Base-by-base conservation (phyloP, 2,113 vertebrate species). In the Tragelaphus strepsiceros region DNA sequence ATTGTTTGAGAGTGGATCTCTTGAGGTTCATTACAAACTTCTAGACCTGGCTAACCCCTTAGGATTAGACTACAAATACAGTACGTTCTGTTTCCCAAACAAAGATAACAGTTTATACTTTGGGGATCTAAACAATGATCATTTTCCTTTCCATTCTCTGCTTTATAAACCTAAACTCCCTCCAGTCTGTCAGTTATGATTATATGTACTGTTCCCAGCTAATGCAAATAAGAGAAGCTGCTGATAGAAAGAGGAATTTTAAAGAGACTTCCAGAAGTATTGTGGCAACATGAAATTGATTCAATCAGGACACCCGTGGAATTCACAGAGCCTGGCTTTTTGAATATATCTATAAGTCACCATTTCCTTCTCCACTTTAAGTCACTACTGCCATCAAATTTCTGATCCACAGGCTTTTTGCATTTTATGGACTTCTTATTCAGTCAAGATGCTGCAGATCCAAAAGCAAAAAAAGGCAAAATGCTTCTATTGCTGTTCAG, bases 201-300 rank as follows among this genome's bases (percentile, higher is more conserved):
- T 96, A 61, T 90, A 26, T 83, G 30, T 95, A 58, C 95, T 85
- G 17, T 87, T 98, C 74, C 77, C 93, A 90, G 46, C 94, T 98
- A 96, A 98, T 96, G 83, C 92, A 96, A 98, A 83, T 61, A 97
- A 94, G 95, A 95, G 93, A 89, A 91, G 4, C 61, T 90, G 85
- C 91, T 81, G n/a, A 59, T 94, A 6, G 97, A 97, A 77, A 71
- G 51, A 49, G 28, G 74, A 95, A 85, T 97, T 97, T 97, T 74
- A 62, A 90, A 97, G 96, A 97, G 22, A 92, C 59, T 93, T 90
- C 61, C 92, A 85, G 54, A 91, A 95, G 43, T 78, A 94, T 30
- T 93, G 51, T 94, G 84, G 94, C 82, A 96, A 91, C 8, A 35
- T 94, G 46, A 91, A 92, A 97, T 91, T 83, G 77, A 94, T 84